These are phyloP conservation scores for Epirrhoe tristata DNA, from an alignment of 2,888 invertebrate genomes.

Conservation along the genomic window DNA sequence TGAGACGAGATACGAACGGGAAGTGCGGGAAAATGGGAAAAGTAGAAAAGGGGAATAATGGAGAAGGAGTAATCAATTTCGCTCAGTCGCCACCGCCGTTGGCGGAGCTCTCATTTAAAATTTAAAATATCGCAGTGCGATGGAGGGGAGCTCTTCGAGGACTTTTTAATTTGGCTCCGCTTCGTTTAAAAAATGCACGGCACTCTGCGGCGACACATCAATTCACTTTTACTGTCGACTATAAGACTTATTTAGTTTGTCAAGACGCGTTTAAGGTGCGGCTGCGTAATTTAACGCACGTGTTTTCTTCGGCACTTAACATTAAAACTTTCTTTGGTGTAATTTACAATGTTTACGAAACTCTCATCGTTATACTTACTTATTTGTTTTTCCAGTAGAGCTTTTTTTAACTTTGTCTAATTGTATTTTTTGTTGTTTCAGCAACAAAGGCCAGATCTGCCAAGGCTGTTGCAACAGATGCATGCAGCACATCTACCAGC, in stretches of 20 bases:
- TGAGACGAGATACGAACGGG: constrained; percentile 75
- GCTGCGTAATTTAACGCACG: constrained; percentile 38
- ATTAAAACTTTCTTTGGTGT: constrained; percentile 35
- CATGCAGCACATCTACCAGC: constrained; percentile 94
- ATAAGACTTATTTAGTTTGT: constrained; percentile 57
- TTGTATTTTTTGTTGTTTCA: constrained; percentile 67
- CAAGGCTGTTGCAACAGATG: constrained; percentile 95
- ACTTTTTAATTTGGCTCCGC: constrained; percentile 83
- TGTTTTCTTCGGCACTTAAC: constrained; percentile 29
- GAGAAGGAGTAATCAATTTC: constrained; percentile 85
- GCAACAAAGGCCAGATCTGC: constrained; percentile 95
- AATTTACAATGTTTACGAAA: constrained; percentile 13
- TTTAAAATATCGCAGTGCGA: constrained; percentile 79
- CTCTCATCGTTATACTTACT: background rate
- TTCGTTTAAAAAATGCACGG: constrained; percentile 81
- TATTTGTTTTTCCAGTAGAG: background rate
- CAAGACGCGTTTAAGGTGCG: constrained; percentile 43
- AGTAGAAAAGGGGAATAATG: constrained; percentile 83
- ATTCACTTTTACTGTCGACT: constrained; percentile 78
- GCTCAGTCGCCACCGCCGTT: constrained; percentile 77
- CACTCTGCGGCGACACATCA: constrained; percentile 81
- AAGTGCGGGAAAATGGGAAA: constrained; percentile 74
- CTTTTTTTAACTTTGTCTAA: background rate
- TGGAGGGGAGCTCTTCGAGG: constrained; percentile 72
- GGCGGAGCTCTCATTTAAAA: constrained; percentile 82